Base-by-base conservation (phyloP, 2,113 vertebrate genomes). In the Cranoglanis bouderius region DNA sequence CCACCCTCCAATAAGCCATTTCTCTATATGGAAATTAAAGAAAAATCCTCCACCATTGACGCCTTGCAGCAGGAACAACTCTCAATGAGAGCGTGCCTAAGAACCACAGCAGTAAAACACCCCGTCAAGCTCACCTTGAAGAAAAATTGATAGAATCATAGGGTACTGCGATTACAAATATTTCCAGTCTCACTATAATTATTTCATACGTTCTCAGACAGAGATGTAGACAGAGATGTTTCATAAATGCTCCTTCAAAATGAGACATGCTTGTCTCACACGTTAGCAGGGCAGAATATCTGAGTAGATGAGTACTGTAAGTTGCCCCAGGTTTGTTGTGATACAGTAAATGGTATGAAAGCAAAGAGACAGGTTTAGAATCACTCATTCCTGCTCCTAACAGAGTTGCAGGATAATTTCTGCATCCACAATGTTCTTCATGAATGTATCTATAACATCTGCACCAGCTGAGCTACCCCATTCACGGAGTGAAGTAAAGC, bases 361-460 rank as follows among this genome's bases (percentile, higher is more conserved):
- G 92, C 90, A 92, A 90, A 91, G 91, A 80, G 91, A 89, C 88
- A 92, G 93, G 93, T 91, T 80, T 94, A 89, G 90, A 94, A 94
- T 94, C 92, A 90, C 93, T 92, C 91, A 89, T 88, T 85, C 92
- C 92, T 92, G 92, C 92, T 93, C 90, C 91, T 92, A 89, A 92
- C 91, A 51, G 90, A 29, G 90, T 92, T 94, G 93, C 92, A 92
- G 90, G 94, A 93, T 91, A 91, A 95, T 85, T 93, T 93, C 94
- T 93, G 92, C 94, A 94, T 94, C 92, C 90, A 90, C 94, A 94
- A 92, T 92, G 92, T 94, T 93, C 88, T 93, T 95, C 94, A 94
- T 96, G 95, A 96, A 96, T 96, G 96, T 96, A 96, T 95, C 93
- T 93, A 91, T 91, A 93, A 92, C 95, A 93, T 96, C 93, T 94